Evolutionary conservation across 1,140 invertebrate species (phyloP).

Genomic region (Drosophila nasuta): DNA sequence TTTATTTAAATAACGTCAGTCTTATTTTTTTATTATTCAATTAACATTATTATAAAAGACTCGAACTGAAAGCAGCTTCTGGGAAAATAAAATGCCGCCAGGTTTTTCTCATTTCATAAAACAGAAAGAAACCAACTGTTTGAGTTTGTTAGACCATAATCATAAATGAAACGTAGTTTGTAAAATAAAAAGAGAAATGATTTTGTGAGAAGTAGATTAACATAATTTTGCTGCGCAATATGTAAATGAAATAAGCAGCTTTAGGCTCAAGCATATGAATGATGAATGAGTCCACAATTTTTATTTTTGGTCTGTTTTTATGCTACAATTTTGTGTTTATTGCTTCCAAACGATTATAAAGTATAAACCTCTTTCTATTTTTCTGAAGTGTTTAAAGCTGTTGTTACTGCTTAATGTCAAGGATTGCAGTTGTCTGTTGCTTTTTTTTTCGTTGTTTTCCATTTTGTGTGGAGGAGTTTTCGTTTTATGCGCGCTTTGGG

Average conservation of each 20-base stretch:
- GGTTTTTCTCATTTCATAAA: not conserved
- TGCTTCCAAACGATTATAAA: not conserved
- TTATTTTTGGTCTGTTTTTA: too few relatives aligned
- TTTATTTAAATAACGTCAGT: not conserved
- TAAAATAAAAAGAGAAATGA: constrained; percentile 2
- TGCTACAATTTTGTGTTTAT: too few relatives aligned
- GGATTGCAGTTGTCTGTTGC: constrained; percentile 22
- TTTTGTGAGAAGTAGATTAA: not conserved
- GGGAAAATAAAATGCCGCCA: not conserved
- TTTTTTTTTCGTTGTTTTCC: constrained; percentile 1
- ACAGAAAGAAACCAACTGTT: not conserved
- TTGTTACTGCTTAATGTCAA: constrained; percentile 9
- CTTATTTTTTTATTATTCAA: not conserved
- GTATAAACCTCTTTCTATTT: not conserved
- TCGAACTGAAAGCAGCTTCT: not conserved
- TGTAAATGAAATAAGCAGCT: constrained; percentile 19
- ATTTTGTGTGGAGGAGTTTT: constrained; percentile 51
- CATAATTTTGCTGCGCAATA: constrained; percentile 12
- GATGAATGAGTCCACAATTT: not conserved
- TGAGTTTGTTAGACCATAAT: not conserved
- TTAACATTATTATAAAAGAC: not conserved
- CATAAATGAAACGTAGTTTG: not conserved
- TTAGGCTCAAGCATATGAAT: not conserved
- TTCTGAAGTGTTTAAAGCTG: constrained; percentile 36
- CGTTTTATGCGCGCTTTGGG: constrained; percentile 77